These are phyloP conservation scores for Trichonephila inaurata DNA, from an alignment of 1,140 invertebrate species.

Conservation along the genomic window DNA sequence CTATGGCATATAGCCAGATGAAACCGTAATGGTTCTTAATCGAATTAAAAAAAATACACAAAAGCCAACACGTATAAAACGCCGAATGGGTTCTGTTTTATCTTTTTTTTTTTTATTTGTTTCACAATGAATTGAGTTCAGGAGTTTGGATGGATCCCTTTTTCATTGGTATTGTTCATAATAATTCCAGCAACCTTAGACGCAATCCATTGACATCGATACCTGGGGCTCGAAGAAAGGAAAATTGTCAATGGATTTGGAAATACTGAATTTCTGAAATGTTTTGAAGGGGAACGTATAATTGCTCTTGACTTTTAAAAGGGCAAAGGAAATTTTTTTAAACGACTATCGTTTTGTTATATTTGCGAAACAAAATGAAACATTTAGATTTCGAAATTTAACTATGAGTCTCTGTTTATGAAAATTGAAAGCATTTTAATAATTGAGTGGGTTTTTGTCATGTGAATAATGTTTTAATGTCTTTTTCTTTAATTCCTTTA, in stretches of 20 bases:
- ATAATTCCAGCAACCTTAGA: not conserved
- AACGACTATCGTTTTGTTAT: not conserved
- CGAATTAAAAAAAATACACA: conserved; percentile 5
- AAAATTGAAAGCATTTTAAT: not conserved
- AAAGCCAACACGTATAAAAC: conserved; percentile 10
- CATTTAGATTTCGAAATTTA: not conserved
- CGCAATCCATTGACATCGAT: conserved; percentile 11
- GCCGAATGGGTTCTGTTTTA: not conserved
- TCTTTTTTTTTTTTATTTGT: not conserved
- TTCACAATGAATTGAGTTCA: conserved; percentile 30
- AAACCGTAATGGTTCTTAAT: not conserved
- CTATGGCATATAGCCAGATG: not conserved
- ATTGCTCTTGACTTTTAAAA: too few relatives aligned
- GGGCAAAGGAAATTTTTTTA: too few relatives aligned
- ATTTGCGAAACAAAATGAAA: not conserved
- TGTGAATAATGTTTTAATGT: too few relatives aligned
- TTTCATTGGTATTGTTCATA: not conserved
- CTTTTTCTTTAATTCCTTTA: too few relatives aligned
- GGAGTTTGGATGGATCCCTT: not conserved
- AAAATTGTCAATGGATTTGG: conserved; percentile 7
- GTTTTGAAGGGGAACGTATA: not conserved
- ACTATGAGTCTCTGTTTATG: not conserved
- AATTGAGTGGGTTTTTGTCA: too few relatives aligned
- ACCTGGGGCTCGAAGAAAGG: not conserved
- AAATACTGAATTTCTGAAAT: not conserved